Evolutionary conservation across 2,888 invertebrate genomes (phyloP), one percentile per base, ranked within the genome.

Genomic region (Drosophila sordidula): DNA sequence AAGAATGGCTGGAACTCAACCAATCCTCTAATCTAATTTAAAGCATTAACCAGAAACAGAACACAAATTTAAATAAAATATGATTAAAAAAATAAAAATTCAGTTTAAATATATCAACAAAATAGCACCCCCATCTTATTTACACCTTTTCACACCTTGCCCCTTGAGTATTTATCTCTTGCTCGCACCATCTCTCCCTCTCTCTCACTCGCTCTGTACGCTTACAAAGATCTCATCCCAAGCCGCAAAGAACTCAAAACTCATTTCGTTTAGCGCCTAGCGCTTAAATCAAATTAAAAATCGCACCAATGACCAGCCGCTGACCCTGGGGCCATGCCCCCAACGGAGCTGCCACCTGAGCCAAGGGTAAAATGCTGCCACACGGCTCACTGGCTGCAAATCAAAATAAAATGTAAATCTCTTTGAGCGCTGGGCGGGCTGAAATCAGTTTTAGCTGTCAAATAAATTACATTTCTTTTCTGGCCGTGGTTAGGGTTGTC

Each of bases 231-330:
- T 8, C 34, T 25, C 32, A 42, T 12, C 11, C 26, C 45, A 18
- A 9, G 52, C 14, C 49, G 11, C 3, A 12, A 34, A 41, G 47
- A 70, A 42, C 64, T 58, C 45, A 73, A 85, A 81, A 81, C 84
- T 80, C 85, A 87, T 80, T 82, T 84, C 71, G 75, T 75, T 78
- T 75, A 68, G 72, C 71, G 78, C 64, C 72, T 56, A 61, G 62
- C 62, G 45, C 49, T 64, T 69, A 81, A 86, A 86, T 89, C 77
- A 81, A 86, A 86, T 86, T 86, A 86, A 84, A 87, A 86, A 74
- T 87, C 81, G 75, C 87, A 79, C 89, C 85, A 86, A 87, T 86
- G 84, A 75, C 79, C 87, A 76, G 68, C 26, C 67, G 32, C 66
- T 88, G 86, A 78, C 69, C 84, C 88, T 70, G 68, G 61, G 78